Base-by-base conservation (phyloP, 2,113 vertebrate species). In the Ceratotherium simum region DNA sequence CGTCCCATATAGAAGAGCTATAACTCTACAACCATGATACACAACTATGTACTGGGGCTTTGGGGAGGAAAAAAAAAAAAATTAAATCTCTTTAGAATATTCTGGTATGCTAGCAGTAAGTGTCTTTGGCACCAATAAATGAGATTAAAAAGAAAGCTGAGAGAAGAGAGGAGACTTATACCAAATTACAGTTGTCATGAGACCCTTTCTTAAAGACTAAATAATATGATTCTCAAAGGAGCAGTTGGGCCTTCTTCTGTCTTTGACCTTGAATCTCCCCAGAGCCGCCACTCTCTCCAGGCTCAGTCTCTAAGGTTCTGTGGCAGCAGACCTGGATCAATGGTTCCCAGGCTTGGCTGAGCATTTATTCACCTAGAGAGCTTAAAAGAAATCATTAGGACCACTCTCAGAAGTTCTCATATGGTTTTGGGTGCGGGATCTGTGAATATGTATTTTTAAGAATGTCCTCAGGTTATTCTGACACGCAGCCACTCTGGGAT, bases 381-480 rank as follows among this genome's bases (percentile, higher is more conserved):
- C 60, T 65, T 60, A 27, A 33, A 39, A 54, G 6, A 91, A 93
- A 76, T 31, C 17, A 81, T 39, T 9, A 62, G 29, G 27, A 3
- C 20, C 29, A 39, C 8, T 51, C 36, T 60, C 46, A 58, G 36
- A 58, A 73, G 60, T 69, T 82, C 62, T 64, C 46, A 69, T 1
- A 6, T 4, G 5, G 36, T 67, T 94, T 72, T 64, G 56, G 13
- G n/a, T 12, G 12, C 92, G 67, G 54, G 13, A 48, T 56, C 67
- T 46, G 5, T 84, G 60, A 69, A 33, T 65, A 65, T 2, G 3
- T 58, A 29, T 33, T 60, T 98, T 97, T 46, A 73, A 94, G 91
- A 76, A 94, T 88, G 21, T 89, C 31, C 21, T 75, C n/a, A n/a
- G 36, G 17, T 67, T 85, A 33, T 33, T 92, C 67, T 95, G 83